phyloP scores from a whole-genome alignment of 2,113 vertebrate genomes.

The Erythrolamprus reginae region DNA sequence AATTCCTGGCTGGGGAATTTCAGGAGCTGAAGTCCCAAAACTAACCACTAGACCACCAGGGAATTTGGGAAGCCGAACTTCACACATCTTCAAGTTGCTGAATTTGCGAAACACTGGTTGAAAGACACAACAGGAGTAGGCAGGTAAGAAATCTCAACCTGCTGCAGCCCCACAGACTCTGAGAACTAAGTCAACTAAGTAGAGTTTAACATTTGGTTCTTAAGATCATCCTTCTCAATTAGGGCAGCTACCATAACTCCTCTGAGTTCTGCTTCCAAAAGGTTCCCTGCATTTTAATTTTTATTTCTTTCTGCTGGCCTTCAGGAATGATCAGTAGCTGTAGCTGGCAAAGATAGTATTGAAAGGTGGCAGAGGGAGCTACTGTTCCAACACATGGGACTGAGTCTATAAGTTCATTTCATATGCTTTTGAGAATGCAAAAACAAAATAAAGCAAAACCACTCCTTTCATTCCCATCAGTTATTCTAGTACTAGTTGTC shows the following conservation, averaged over 20 bases:
- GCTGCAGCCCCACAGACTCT: background rate
- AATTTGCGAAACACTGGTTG: background rate
- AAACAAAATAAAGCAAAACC: background rate
- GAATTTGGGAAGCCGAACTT: background rate
- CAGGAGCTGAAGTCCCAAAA: background rate
- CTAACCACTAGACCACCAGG: no score
- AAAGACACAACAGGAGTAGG: background rate
- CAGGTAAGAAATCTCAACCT: background rate
- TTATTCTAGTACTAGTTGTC: background rate
- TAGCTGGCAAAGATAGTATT: background rate
- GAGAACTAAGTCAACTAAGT: background rate
- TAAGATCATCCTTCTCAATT: background rate
- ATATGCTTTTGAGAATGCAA: background rate
- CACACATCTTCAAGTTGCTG: background rate
- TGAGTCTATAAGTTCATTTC: background rate
- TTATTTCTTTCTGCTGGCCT: background rate
- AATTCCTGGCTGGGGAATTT: background rate
- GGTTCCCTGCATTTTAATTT: background rate
- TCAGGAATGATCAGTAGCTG: background rate
- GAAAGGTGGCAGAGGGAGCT: background rate
- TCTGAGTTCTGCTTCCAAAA: background rate
- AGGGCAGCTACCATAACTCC: background rate
- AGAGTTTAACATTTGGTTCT: background rate
- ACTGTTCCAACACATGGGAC: background rate
- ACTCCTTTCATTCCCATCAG: no score